phyloP scores from a whole-genome alignment of 2,888 invertebrate genomes.

The Protula sp. region DNA sequence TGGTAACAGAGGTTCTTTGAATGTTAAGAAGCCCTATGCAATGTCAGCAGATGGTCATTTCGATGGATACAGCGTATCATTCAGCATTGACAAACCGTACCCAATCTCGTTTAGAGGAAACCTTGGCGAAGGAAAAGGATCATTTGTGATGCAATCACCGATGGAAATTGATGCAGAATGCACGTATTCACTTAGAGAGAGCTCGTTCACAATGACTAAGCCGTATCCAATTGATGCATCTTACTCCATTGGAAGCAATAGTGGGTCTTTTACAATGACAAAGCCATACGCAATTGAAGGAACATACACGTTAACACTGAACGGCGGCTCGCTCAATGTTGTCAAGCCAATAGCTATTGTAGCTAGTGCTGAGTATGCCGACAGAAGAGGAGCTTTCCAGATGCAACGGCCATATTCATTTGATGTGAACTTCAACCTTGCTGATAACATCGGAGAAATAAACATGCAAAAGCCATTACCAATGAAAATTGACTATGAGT shows the following conservation, averaged over 20 bases:
- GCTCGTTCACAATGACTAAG: background rate
- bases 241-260: background rate
- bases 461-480: too few species aligned
- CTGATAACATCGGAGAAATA: too few species aligned
- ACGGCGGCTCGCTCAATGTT: background rate
- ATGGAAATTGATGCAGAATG: background rate
- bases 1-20: too few species aligned
- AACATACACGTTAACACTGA: background rate
- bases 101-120: too few species aligned
- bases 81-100: too few species aligned
- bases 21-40: too few species aligned
- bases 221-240: background rate
- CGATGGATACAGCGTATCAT: too few species aligned
- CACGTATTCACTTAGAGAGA: background rate
- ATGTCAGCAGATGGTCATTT: too few species aligned
- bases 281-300: background rate
- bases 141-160: background rate
- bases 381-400: background rate
- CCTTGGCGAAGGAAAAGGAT: too few species aligned
- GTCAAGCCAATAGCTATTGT: background rate
- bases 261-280: background rate
- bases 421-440: background rate
- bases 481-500: too few species aligned
- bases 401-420: background rate
- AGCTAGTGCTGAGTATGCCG: background rate